Evolutionary conservation across 2,113 vertebrate species (phyloP).

Genomic region (Elgaria multicarinata): DNA sequence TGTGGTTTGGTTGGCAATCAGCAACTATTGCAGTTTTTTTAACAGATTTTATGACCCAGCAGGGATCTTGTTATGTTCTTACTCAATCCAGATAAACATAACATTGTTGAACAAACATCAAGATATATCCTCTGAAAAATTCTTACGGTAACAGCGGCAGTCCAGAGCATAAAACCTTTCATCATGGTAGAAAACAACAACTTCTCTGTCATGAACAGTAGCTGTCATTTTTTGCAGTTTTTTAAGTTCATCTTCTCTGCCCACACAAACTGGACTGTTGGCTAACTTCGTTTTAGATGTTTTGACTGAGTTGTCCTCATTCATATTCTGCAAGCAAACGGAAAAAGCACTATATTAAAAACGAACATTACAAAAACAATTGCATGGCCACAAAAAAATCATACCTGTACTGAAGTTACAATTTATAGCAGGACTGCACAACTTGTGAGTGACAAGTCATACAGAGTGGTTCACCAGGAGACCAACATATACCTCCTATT

Average conservation of each 20-base stretch:
- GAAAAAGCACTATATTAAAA: not conserved
- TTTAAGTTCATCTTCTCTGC: conserved; percentile 86
- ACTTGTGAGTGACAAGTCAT: not conserved
- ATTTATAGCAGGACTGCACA: not conserved
- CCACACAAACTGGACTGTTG: conserved; percentile 75
- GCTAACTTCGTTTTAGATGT: conserved; percentile 11
- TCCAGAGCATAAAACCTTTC: conserved; percentile 89
- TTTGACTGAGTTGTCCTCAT: conserved; percentile 38
- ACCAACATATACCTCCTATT: not conserved
- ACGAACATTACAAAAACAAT: not conserved
- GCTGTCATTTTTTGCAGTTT: conserved; percentile 75
- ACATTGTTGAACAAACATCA: conserved; percentile 11
- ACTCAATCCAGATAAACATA: not conserved
- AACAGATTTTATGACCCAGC: not conserved
- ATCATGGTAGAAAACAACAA: conserved; percentile 86
- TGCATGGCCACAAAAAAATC: not conserved
- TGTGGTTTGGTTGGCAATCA: too few species aligned
- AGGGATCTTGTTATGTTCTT: not conserved
- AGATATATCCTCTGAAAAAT: conserved; percentile 28
- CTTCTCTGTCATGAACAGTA: conserved; percentile 82
- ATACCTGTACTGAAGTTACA: too few species aligned
- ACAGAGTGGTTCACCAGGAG: not conserved
- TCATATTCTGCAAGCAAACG: conserved; percentile 58
- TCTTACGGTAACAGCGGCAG: conserved; percentile 93
- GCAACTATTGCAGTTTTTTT: too few species aligned